Percentiles rank a stretch among this genome's conserved stretches.
Evolutionary conservation across 2,113 vertebrate species (phyloP).

Genomic region (Rafetus swinhoei): DNA sequence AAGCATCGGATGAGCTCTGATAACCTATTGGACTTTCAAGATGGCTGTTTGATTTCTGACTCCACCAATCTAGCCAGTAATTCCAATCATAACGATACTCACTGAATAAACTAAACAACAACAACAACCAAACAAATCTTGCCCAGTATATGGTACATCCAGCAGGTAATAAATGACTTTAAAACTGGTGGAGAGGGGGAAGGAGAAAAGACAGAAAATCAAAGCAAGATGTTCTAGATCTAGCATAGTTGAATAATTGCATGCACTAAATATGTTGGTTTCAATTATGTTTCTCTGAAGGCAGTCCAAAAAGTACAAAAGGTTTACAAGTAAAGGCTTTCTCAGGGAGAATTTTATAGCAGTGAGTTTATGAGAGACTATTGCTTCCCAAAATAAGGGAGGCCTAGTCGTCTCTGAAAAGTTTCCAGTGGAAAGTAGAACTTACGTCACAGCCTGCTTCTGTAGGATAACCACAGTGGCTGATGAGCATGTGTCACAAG

Average conservation of each 20-base stretch:
- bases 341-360: conserved; percentile 22
- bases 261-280: conserved; percentile 30
- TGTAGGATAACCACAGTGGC: conserved; percentile 46
- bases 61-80: background rate
- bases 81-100: background rate
- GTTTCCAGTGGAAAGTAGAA: conserved; percentile 37
- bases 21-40: background rate
- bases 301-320: conserved; percentile 29
- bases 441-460: conserved; percentile 43
- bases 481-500: background rate
- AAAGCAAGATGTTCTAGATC: conserved; percentile 45
- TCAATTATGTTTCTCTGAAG: conserved; percentile 60
- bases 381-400: conserved; percentile 23
- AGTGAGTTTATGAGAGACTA: background rate
- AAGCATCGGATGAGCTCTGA: background rate
- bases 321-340: conserved; percentile 49
- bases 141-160: background rate
- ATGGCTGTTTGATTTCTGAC: background rate
- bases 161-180: background rate
- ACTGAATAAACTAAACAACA: no score
- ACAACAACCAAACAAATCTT: background rate
- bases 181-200: background rate
- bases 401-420: conserved; percentile 58
- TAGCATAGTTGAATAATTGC: conserved; percentile 21
- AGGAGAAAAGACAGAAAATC: background rate